Evolutionary conservation across 1,140 invertebrate species (phyloP), one percentile per base, ranked within the genome.

Genomic region (Mizuhopecten yessoensis): DNA sequence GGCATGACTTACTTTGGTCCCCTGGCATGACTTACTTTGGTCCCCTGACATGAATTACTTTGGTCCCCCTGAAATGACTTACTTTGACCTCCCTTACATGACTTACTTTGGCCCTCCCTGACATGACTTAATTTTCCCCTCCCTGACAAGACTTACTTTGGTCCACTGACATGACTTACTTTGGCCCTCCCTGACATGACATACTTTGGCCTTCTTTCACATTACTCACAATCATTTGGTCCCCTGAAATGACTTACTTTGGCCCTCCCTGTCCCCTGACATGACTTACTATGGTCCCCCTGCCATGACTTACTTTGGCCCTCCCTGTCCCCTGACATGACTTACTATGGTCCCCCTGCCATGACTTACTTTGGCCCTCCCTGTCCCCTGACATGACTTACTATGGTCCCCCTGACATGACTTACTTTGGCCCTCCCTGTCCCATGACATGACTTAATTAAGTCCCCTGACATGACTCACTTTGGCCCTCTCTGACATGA

Each of bases 71-170:
- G 5, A 5, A 5, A 42, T 45, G 88, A 94, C 96, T 96, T 94
- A 97, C 96, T 96, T 97, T 86, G 96, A 95, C 34, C 99, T 99
- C 34, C 99, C 99, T 87, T 97, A 98, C 99, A 99, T 99, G 11
- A 49, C 20, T 29, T 29, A 75, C 20, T 34, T 29, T 87, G 15
- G 20, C n/a, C 20, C 36, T n/a, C n/a, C 42, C 42, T 13, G 42
- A 45, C 42, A 45, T 45, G 42, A 45, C 42, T 15, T 45, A 45
- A 7, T 45, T 87, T 23, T n/a, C 0, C 2, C 34, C 33, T 39
- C 20, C 15, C 34, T 13, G 34, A 87, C 86, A 34, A 11, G 33
- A 87, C n/a, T 23, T 87, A 34, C 34, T 87, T 87, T 23, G 33
- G 23, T 23, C 29, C 15, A 3, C 49, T 29, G 75, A 86, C n/a